These are phyloP conservation scores for Typhlomys cinereus DNA, from an alignment of 2,113 vertebrate species.

Conservation along the genomic window DNA sequence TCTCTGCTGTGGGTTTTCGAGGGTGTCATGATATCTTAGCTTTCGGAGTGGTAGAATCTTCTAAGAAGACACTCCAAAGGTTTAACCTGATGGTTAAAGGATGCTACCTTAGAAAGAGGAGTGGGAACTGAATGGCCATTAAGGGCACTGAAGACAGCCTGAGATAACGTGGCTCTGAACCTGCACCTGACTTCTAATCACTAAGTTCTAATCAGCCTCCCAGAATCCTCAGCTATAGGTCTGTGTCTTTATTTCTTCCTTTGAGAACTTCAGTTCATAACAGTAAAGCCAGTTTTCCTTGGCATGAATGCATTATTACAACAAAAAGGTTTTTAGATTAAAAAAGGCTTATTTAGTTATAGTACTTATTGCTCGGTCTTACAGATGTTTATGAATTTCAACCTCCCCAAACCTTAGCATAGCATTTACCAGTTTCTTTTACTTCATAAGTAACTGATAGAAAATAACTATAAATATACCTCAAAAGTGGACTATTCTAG, in stretches of 20 bases:
- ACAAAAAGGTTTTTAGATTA: background rate
- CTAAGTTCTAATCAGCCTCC: background rate
- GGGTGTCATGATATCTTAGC: no score
- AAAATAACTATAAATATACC: constrained; percentile 11
- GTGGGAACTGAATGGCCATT: background rate
- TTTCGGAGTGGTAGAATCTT: background rate
- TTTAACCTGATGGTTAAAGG: background rate
- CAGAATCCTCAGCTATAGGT: background rate
- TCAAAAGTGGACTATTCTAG: background rate
- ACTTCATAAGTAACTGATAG: constrained; percentile 16
- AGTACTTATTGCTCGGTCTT: background rate
- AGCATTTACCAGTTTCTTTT: constrained; percentile 38
- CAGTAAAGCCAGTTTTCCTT: constrained; percentile 7
- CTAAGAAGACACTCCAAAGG: background rate
- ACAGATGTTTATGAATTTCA: background rate
- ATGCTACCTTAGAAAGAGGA: background rate
- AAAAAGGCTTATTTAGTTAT: constrained; percentile 2
- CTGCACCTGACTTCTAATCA: background rate
- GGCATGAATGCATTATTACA: background rate
- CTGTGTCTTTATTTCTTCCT: background rate
- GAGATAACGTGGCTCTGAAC: no score
- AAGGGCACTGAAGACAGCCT: background rate
- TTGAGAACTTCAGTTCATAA: background rate
- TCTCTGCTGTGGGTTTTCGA: no score
- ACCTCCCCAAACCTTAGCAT: background rate